Evolutionary conservation across 2,113 vertebrate genomes (phyloP), one percentile per base, ranked within the genome.

Genomic region (Cebidichthys violaceus): DNA sequence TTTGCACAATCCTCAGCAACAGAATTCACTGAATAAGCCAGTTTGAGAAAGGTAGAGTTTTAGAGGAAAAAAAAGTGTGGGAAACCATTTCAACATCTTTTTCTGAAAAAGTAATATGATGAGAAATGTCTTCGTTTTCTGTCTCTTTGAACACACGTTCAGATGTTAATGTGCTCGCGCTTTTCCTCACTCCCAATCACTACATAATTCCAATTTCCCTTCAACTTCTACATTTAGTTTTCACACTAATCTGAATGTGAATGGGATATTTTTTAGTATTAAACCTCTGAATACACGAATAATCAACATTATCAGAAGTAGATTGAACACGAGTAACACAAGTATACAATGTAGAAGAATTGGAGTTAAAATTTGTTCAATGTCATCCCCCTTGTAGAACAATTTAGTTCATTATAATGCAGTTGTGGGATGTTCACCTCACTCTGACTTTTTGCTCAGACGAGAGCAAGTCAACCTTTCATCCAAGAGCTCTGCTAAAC

Each of bases 401-500:
- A 71, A 75, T 75, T 83, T 66, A 80, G 76, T 61, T 88, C 82
- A 91, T 92, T 91, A 91, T 2, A 11, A 85, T 81, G 81, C 87
- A 70, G 76, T 70, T 60, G 77, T 69, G 86, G 77, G 89, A 88
- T 24, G 65, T 45, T 84, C 78, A 74, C 77, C 82, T 91, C 84
- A 27, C 67, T 75, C 74, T 81, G 82, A 85, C 90, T 92, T 84
- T 92, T 68, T 37, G 74, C 85, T 84, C 74, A 85, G 81, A 77
- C 22, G 1, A 37, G 31, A 59, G 84, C 33, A 1, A 83, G 82
- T 90, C 69, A 75, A 81, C 87, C 88, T 79, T 75, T 81, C 78
- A 50, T 88, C 75, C 62, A 43, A 76, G 77, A 77, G 86, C 79
- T 78, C 83, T 61, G 84, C 87, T 81, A 90, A 93, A 95, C 93